Evolutionary conservation across 2,888 invertebrate genomes (phyloP), one percentile per base, ranked within the genome.

Genomic region (Hirtodrosophila trivittata): DNA sequence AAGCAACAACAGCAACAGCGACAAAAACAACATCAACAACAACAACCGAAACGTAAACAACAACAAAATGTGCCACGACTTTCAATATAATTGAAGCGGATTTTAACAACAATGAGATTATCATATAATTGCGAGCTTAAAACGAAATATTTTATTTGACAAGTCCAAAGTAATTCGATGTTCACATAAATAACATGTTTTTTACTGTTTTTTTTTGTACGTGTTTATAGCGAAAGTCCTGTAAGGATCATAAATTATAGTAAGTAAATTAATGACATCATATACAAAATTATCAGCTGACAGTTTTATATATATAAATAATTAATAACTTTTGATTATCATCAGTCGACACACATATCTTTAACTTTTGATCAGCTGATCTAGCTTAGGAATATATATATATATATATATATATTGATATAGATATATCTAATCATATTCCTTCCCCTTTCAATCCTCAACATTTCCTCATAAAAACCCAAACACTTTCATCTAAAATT

Each of bases 1-100:
- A 10, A 37, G 39, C 45, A 30, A 39, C 10, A 16, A 33, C 56
- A 37, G 32, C 25, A 51, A 43, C 28, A 30, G 32, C 41, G 35
- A 33, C 43, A 21, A 35, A 8, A 35, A 39, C 25, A 28, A 10
- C 9, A 56, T 38, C 37, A 49, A 39, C 37, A 28, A 28, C 33
- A 30, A 7, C 18, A 32, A 33, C 16, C 16, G 7, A 6, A 45
- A 45, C 10, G n/a, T 12, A 14, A 33, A 45, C 45, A 28, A 28
- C 28, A 28, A 28, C 28, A 28, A 8, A 9, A 28, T 3, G 9
- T 3, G 9, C 28, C 9, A n/a, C 28, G 5, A n/a, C n/a, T n/a
- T n/a, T n/a, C n/a, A n/a, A n/a, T n/a, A n/a, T n/a, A n/a, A 28
- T 28, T 1, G 2, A n/a, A 9, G 28, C n/a, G 9, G 2, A 28